Conservation (phyloP, 2,113 vertebrate genomes). For the Bostrychus sinensis region DNA sequence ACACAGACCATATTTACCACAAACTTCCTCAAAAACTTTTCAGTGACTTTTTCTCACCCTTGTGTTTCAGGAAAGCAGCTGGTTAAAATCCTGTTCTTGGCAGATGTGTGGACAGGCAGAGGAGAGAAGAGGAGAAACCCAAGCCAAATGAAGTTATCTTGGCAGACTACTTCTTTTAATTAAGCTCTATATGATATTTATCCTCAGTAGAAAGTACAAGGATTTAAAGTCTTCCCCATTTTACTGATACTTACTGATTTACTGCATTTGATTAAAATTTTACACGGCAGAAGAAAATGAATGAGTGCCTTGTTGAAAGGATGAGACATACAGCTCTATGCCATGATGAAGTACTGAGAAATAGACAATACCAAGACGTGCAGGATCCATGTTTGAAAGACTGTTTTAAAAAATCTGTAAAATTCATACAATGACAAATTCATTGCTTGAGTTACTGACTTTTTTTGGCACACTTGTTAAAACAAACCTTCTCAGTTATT, state of each 20-base stretch:
- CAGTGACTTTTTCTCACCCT: conserved; percentile 4
- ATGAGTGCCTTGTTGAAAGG: too few relatives aligned
- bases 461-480: too few relatives aligned
- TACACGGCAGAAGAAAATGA: neutral
- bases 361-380: too few relatives aligned
- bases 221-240: neutral
- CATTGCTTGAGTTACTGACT: too few relatives aligned
- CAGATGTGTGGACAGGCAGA: neutral
- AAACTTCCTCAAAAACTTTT: neutral
- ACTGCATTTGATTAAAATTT: neutral
- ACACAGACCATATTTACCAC: conserved; percentile 13
- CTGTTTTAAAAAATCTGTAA: too few relatives aligned
- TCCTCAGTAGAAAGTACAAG: neutral
- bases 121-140: too few relatives aligned
- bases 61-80: conserved; percentile 9
- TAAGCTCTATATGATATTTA: neutral
- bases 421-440: too few relatives aligned
- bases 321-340: too few relatives aligned
- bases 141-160: neutral
- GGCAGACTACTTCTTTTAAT: neutral
- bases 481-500: too few relatives aligned
- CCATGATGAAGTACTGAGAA: too few relatives aligned
- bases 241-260: too few relatives aligned
- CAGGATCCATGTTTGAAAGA: too few relatives aligned
- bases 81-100: conserved; percentile 8